A percentile compares a stretch with the other conserved stretches of the same genome.
phyloP scores from a whole-genome alignment of 2,888 invertebrate genomes.

The Gymnoscelis rufifasciata region DNA sequence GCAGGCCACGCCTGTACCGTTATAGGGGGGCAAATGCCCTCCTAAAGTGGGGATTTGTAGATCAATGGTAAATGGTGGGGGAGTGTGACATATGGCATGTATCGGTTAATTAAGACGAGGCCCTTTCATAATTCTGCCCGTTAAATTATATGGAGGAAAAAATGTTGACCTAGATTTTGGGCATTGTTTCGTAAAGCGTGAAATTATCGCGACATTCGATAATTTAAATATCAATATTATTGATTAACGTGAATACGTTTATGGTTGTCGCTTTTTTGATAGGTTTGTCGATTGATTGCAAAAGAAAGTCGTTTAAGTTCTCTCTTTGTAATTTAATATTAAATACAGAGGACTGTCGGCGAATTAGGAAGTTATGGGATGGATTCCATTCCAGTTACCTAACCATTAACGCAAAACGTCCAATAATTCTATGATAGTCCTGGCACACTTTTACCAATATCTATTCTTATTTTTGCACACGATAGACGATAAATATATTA shows the following conservation, averaged over 20 bases:
- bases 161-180: slow-evolving; percentile 26
- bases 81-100: slow-evolving; percentile 68
- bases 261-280: too few relatives aligned
- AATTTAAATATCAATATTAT: slow-evolving; percentile 1
- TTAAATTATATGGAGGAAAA: slow-evolving; percentile 36
- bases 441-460: too few relatives aligned
- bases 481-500: too few relatives aligned
- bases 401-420: too few relatives aligned
- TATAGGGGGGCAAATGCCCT: slow-evolving; percentile 72
- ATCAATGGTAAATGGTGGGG: slow-evolving; percentile 53
- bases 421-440: too few relatives aligned
- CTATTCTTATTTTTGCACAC: too few relatives aligned
- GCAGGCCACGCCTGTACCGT: slow-evolving; percentile 75
- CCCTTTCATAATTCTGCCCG: slow-evolving; percentile 42
- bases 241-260: neutral
- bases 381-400: too few relatives aligned
- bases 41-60: slow-evolving; percentile 70
- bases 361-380: too few relatives aligned
- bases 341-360: too few relatives aligned
- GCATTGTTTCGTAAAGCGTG: slow-evolving; percentile 20
- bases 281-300: too few relatives aligned
- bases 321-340: too few relatives aligned
- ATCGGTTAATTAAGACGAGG: slow-evolving; percentile 56
- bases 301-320: too few relatives aligned
- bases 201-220: slow-evolving; percentile 1